A percentile compares a stretch with the other conserved stretches of the same genome.
Conservation (phyloP, 1,140 invertebrate species). For the Drosophila nigrodunni region DNA sequence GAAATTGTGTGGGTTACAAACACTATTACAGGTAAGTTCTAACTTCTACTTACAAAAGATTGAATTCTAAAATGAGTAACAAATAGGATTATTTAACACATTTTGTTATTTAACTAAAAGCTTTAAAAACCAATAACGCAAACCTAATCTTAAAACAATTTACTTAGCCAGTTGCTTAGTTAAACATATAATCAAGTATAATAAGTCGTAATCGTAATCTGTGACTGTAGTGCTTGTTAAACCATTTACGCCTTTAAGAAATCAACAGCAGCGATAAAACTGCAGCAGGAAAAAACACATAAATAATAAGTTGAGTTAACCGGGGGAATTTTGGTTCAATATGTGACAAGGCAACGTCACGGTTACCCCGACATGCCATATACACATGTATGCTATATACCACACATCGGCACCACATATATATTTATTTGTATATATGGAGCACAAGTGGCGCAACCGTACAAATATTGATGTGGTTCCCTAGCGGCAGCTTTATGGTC, state of each 20-base stretch:
- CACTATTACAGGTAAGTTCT: no score
- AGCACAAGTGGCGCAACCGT: slow-evolving; percentile 36
- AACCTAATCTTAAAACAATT: neutral
- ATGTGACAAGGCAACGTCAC: slow-evolving; percentile 45
- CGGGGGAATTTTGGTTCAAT: slow-evolving; percentile 50
- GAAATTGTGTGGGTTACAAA: no score
- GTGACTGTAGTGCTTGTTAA: neutral
- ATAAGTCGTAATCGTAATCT: slow-evolving; percentile 32
- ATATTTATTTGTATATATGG: slow-evolving; percentile 2
- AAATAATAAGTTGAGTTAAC: slow-evolving; percentile 16
- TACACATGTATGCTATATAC: slow-evolving; percentile 2
- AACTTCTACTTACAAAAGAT: no score
- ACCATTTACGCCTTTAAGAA: slow-evolving; percentile 6
- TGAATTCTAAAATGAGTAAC: no score
- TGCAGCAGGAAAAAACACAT: slow-evolving; percentile 6
- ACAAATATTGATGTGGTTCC: slow-evolving; percentile 55
- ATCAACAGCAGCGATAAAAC: slow-evolving; percentile 23
- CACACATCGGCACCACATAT: neutral
- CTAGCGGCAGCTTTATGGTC: slow-evolving; percentile 6
- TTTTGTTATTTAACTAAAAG: neutral
- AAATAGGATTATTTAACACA: no score
- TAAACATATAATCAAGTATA: slow-evolving; percentile 10
- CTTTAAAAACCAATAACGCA: no score
- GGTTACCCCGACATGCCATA: slow-evolving; percentile 8
- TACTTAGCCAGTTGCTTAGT: slow-evolving; percentile 1